phyloP scores from a whole-genome alignment of 2,797 vertebrate genomes.

The Neostethus bicornis region DNA sequence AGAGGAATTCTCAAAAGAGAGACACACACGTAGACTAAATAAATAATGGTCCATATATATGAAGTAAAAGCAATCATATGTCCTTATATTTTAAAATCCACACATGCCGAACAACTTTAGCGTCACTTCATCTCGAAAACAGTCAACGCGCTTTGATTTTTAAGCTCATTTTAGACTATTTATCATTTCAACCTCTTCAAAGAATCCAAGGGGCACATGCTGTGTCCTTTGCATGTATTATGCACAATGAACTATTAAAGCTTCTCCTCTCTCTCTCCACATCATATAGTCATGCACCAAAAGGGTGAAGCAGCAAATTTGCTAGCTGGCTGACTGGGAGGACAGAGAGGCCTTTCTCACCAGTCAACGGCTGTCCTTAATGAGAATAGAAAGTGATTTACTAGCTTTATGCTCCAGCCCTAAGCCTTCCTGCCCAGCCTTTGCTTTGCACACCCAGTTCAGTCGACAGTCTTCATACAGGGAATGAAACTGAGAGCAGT shows the following conservation, averaged over 20 bases:
- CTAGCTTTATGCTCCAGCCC: conserved; percentile 72
- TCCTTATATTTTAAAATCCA: conserved; percentile 1
- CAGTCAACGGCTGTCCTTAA: conserved; percentile 79
- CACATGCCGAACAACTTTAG: background rate
- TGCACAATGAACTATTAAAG: conserved; percentile 25
- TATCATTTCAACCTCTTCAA: background rate
- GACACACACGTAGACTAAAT: background rate
- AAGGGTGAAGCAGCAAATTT: conserved; percentile 70
- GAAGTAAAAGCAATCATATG: background rate
- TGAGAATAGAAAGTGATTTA: conserved; percentile 82
- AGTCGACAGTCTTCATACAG: conserved; percentile 40
- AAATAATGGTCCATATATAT: background rate
- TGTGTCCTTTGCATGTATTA: conserved; percentile 3
- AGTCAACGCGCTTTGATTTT: background rate
- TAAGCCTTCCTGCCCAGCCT: conserved; percentile 54
- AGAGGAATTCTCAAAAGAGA: conserved; percentile 1
- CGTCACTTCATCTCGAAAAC: background rate
- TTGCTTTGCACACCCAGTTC: conserved; percentile 54
- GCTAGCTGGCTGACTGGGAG: conserved; percentile 74
- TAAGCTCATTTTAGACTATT: background rate
- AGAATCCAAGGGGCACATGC: background rate
- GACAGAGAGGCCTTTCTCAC: conserved; percentile 76
- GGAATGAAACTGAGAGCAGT: conserved; percentile 51
- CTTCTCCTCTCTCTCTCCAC: conserved; percentile 22
- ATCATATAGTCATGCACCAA: conserved; percentile 50